Conservation (phyloP, 2,797 vertebrate species). For the Eleutherodactylus coqui region DNA sequence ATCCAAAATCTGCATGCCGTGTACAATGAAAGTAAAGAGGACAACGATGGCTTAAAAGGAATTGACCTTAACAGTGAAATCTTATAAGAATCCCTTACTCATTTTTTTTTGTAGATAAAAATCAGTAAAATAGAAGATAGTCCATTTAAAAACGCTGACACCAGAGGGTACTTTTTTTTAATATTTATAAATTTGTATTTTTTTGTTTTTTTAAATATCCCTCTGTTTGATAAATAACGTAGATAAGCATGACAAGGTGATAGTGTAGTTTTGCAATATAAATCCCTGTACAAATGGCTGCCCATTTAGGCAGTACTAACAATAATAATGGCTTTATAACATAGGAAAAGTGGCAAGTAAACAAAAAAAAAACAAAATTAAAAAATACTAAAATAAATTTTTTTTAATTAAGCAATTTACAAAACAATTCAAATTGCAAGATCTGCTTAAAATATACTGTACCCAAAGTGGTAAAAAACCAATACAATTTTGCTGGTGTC, state of each 20-base stretch:
- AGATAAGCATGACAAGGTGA: neutral
- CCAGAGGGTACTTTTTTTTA: neutral
- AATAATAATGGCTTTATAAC: neutral
- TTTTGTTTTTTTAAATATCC: neutral
- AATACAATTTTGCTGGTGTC: constrained; percentile 81
- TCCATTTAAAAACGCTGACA: neutral
- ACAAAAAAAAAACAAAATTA: neutral
- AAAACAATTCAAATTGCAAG: constrained; percentile 70
- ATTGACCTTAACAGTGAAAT: neutral
- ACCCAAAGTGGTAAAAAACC: constrained; percentile 71
- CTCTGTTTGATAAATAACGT: neutral
- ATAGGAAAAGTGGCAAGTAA: neutral
- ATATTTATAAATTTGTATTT: neutral
- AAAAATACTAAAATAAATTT: constrained; percentile 25
- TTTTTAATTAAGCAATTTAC: constrained; percentile 69
- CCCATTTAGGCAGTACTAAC: neutral
- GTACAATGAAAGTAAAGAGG: neutral
- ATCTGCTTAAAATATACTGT: constrained; percentile 70
- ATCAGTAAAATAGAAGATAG: neutral
- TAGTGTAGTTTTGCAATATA: neutral
- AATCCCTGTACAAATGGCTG: neutral
- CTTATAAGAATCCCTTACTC: neutral
- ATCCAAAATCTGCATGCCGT: neutral
- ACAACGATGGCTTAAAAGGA: neutral
- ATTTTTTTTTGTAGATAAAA: neutral